A percentile compares a stretch with the other conserved stretches of the same genome.
phyloP scores from a whole-genome alignment of 1,140 invertebrate genomes.

The Lordiphosa clarofinis region DNA sequence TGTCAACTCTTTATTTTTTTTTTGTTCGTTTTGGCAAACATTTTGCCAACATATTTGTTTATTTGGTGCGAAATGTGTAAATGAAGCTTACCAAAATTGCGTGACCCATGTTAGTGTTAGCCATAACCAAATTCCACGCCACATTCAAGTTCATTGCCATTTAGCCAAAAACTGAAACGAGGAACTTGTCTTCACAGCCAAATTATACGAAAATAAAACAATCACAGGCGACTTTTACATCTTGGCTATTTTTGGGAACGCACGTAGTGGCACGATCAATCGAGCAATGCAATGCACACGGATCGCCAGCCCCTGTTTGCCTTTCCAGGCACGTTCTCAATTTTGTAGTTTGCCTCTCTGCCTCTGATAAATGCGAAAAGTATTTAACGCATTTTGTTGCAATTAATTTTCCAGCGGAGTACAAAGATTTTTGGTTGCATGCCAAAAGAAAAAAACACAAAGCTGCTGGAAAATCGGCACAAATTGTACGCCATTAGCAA shows the following conservation, averaged over 20 bases:
- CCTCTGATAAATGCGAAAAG: constrained; percentile 27
- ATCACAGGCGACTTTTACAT: constrained; percentile 25
- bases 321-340: constrained; percentile 28
- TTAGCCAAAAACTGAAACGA: constrained; percentile 56
- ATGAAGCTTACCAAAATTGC: constrained; percentile 8
- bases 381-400: constrained; percentile 56
- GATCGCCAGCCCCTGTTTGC: too few species aligned
- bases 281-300: neutral
- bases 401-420: constrained; percentile 37
- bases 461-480: constrained; percentile 1
- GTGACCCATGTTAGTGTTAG: too few species aligned
- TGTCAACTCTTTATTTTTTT: too few species aligned
- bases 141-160: constrained; percentile 56
- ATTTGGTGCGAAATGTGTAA: neutral
- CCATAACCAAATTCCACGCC: constrained; percentile 40
- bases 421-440: constrained; percentile 34
- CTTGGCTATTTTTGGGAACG: neutral
- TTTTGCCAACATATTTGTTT: constrained; percentile 1
- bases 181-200: constrained; percentile 23
- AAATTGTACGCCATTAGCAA: constrained; percentile 37
- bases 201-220: constrained; percentile 20
- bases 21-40: constrained; percentile 23
- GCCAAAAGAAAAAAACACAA: constrained; percentile 28
- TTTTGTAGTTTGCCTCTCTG: constrained; percentile 1
- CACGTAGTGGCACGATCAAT: constrained; percentile 41